These are phyloP conservation scores for Rhipidura dahli DNA, from an alignment of 2,113 vertebrate species.

Conservation along the genomic window DNA sequence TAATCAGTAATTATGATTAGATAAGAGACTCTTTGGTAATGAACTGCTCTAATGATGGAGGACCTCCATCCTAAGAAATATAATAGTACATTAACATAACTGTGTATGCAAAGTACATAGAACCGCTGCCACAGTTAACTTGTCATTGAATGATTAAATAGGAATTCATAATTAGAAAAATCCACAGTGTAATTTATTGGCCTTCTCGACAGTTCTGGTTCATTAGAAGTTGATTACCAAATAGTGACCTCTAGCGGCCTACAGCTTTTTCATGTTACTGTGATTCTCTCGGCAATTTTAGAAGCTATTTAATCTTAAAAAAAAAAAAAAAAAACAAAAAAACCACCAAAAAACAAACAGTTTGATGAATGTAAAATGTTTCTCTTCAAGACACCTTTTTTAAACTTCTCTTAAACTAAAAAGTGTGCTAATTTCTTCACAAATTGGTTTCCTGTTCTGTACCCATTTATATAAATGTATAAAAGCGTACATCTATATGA, in stretches of 20 bases:
- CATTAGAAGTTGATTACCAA: constrained; percentile 90
- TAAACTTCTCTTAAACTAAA: neutral
- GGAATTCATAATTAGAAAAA: constrained; percentile 95
- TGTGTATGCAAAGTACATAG: constrained; percentile 79
- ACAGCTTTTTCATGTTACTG: constrained; percentile 19
- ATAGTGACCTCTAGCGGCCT: constrained; percentile 91
- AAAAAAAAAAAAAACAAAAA: neutral
- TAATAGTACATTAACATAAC: constrained; percentile 88
- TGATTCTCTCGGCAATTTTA: neutral
- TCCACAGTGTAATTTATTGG: constrained; percentile 87
- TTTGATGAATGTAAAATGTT: constrained; percentile 3
- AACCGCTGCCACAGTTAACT: constrained; percentile 76
- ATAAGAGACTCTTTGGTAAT: constrained; percentile 85
- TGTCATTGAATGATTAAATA: constrained; percentile 96
- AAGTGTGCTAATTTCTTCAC: neutral
- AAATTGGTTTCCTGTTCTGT: neutral
- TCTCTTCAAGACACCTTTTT: neutral
- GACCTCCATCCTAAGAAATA: constrained; percentile 80
- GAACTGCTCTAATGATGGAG: constrained; percentile 85
- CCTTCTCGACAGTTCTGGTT: constrained; percentile 86
- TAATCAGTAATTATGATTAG: constrained; percentile 94
- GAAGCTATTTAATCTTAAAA: neutral
- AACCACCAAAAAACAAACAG: neutral
- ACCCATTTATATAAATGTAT: neutral
- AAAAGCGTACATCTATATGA: neutral